A percentile compares a stretch with the other conserved stretches of the same genome.
Conservation (phyloP, 2,797 vertebrate species). For the Ceryle rudis region DNA sequence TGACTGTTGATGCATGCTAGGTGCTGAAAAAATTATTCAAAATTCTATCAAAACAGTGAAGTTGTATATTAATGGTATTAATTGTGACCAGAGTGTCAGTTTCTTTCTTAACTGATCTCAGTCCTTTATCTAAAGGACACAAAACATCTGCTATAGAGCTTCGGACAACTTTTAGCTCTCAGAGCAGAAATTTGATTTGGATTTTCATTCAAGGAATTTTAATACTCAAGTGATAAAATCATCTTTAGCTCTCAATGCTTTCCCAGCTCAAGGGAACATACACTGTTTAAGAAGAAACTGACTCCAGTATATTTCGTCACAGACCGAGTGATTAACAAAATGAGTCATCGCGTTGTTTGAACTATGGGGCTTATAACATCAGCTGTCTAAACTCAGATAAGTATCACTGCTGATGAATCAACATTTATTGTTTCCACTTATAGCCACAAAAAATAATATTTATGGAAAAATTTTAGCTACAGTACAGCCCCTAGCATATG, state of each 20-base stretch:
- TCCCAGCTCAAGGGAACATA: background rate
- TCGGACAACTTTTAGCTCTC: background rate
- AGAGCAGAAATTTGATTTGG: background rate
- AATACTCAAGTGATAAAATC: background rate
- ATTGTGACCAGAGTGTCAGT: background rate
- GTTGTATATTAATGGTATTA: background rate
- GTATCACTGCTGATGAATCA: constrained; percentile 25
- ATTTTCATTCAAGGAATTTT: background rate
- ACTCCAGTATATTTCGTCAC: constrained; percentile 49
- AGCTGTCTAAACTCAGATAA: constrained; percentile 21
- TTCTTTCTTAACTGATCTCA: background rate
- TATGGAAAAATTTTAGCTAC: background rate
- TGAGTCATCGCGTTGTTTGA: constrained; percentile 26
- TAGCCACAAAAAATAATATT: background rate
- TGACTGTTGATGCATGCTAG: background rate
- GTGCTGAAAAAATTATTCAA: background rate
- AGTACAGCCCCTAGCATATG: background rate
- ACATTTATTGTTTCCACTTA: constrained; percentile 12
- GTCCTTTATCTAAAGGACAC: background rate
- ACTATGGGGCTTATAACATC: constrained; percentile 19
- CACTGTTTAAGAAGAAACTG: constrained; percentile 28
- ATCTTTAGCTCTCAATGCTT: background rate
- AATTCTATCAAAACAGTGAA: background rate
- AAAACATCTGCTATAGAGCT: background rate
- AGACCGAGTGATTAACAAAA: constrained; percentile 29